A percentile compares a stretch with the other conserved stretches of the same genome.
Evolutionary conservation across 1,140 invertebrate genomes (phyloP).

Genomic region (Lordiphosa clarofinis): DNA sequence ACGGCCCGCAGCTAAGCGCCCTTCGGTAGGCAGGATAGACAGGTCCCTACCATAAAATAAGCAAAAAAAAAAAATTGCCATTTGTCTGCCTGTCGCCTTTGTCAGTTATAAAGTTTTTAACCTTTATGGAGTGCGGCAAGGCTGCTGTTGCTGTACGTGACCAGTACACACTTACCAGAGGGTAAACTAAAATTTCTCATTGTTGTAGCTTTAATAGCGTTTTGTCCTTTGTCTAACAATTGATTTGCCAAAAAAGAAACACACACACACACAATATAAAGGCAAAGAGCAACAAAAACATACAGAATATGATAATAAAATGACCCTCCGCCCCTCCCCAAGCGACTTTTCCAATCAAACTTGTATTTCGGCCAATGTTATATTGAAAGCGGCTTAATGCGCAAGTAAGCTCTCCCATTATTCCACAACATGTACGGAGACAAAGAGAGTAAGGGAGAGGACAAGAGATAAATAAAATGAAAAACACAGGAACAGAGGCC

Average conservation of each 20-base stretch:
- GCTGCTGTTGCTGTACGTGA: constrained; percentile 24
- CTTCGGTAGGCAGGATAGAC: constrained; percentile 8
- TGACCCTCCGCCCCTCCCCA: not conserved
- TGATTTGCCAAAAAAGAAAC: constrained; percentile 43
- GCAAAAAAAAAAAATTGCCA: constrained; percentile 47
- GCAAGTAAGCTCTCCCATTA: constrained; percentile 74
- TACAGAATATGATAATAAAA: constrained; percentile 62
- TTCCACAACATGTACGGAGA: constrained; percentile 60
- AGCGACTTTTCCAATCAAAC: constrained; percentile 65
- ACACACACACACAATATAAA: too few species aligned
- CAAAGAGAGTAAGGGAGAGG: not conserved
- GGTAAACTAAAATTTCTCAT: constrained; percentile 4
- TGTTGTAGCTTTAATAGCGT: constrained; percentile 30
- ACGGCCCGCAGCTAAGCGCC: constrained; percentile 6
- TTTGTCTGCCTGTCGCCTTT: constrained; percentile 54
- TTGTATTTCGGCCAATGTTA: constrained; percentile 65
- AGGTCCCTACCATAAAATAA: constrained; percentile 9
- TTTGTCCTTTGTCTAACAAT: constrained; percentile 43
- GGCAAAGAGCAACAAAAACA: constrained; percentile 51
- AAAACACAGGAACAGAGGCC: too few species aligned
- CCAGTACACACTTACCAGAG: constrained; percentile 6
- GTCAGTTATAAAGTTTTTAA: constrained; percentile 61
- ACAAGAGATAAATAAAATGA: not conserved
- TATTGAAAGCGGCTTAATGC: constrained; percentile 75
- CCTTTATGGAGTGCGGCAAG: constrained; percentile 52